phyloP scores from a whole-genome alignment of 2,797 vertebrate species.

The Ctenosaura bakeri region DNA sequence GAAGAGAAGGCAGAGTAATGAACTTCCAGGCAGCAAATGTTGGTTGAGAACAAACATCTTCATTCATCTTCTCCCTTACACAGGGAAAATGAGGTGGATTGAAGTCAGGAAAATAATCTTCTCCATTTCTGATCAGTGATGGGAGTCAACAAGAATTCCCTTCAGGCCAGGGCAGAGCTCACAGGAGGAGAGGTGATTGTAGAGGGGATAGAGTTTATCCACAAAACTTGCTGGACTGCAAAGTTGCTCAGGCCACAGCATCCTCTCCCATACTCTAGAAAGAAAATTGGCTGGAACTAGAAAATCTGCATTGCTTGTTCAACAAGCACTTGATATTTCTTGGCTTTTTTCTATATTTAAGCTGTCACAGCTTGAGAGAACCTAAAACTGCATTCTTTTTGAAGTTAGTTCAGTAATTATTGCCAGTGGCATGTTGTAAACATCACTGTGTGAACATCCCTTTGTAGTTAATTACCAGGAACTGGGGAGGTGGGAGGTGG shows the following conservation, averaged over 20 bases:
- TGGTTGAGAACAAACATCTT: not conserved
- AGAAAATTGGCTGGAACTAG: not conserved
- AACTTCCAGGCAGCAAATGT: too few relatives aligned
- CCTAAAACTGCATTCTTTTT: not conserved
- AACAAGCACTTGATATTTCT: not conserved
- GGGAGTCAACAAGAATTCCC: too few relatives aligned
- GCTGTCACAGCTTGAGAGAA: not conserved
- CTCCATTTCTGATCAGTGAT: not conserved
- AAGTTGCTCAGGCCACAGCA: not conserved
- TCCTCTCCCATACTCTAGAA: not conserved
- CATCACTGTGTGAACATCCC: not conserved
- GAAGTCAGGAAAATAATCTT: not conserved
- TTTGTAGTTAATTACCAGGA: conserved; percentile 9
- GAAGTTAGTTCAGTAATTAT: not conserved
- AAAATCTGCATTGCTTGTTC: not conserved
- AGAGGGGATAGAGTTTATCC: not conserved
- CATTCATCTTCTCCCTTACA: not conserved
- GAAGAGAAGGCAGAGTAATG: too few relatives aligned
- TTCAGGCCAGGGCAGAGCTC: not conserved
- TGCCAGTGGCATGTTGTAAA: not conserved
- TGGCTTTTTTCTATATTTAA: not conserved
- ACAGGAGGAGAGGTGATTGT: not conserved
- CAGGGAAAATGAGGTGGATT: not conserved
- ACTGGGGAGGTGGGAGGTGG: too few relatives aligned
- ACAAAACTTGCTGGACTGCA: too few relatives aligned